A percentile compares a stretch with the other conserved stretches of the same genome.
These are phyloP conservation scores for Pseudanteris insignis DNA, from an alignment of 2,888 invertebrate genomes.

Conservation along the genomic window DNA sequence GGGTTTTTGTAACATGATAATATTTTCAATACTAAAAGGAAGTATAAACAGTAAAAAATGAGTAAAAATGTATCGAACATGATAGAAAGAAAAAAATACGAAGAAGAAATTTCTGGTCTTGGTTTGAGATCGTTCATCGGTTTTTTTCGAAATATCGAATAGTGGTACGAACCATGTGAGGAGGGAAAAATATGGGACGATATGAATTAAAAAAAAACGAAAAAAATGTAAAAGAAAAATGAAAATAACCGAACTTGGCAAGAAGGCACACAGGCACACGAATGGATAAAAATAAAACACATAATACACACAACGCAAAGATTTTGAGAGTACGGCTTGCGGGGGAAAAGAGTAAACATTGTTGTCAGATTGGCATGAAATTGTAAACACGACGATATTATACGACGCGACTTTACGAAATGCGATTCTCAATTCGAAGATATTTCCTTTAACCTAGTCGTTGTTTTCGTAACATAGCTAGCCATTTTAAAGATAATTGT, in stretches of 20 bases:
- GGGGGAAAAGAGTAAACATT: constrained; percentile 56
- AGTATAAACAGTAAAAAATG: constrained; percentile 38
- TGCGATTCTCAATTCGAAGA: no score
- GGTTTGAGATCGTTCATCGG: constrained; percentile 29
- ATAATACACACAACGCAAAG: constrained; percentile 46
- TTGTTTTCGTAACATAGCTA: no score
- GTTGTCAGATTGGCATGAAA: constrained; percentile 46
- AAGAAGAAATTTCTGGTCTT: constrained; percentile 31
- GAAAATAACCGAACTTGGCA: constrained; percentile 39
- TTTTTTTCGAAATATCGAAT: constrained; percentile 37
- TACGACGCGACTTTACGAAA: constrained; percentile 3
- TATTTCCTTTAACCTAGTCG: no score
- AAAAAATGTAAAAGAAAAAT: constrained; percentile 5
- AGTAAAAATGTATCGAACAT: constrained; percentile 1
- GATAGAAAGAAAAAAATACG: constrained; percentile 28
- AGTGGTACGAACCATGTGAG: constrained; percentile 39
- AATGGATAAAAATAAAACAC: constrained; percentile 42
- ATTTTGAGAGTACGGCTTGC: constrained; percentile 53
- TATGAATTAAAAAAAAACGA: constrained; percentile 17
- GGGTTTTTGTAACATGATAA: constrained; percentile 66
- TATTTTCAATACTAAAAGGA: constrained; percentile 57
- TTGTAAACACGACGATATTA: constrained; percentile 43
- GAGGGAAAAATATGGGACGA: constrained; percentile 33
- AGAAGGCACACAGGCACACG: constrained; percentile 42
- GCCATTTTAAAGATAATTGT: no score